Percentiles rank a stretch among this genome's conserved stretches.
These are phyloP conservation scores for Heterodera schachtii DNA, from an alignment of 1,140 invertebrate species.

Conservation along the genomic window DNA sequence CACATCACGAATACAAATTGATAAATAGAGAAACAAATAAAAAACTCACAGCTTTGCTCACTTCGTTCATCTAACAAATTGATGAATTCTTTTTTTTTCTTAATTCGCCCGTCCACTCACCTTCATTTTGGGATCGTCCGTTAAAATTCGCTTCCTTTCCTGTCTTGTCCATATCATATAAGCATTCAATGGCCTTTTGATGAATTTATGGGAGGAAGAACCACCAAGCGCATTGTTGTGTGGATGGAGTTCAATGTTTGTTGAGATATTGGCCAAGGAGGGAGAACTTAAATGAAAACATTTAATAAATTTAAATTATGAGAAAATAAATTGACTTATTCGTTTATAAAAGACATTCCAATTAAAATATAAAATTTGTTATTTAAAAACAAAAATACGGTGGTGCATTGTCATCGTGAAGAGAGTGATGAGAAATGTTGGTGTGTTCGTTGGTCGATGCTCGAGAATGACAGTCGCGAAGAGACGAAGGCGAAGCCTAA, in stretches of 20 bases:
- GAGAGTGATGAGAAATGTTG: conserved; percentile 11
- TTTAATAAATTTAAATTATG: background rate
- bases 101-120: conserved; percentile 48
- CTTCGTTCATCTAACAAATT: conserved; percentile 49
- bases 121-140: conserved; percentile 53
- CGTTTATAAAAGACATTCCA: too few relatives aligned
- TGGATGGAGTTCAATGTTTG: conserved; percentile 54
- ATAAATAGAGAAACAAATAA: background rate
- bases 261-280: conserved; percentile 38
- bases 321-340: background rate
- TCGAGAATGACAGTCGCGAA: conserved; percentile 25
- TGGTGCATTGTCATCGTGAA: conserved; percentile 13
- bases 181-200: conserved; percentile 56
- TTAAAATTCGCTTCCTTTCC: conserved; percentile 68
- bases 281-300: conserved; percentile 30
- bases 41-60: conserved; percentile 43
- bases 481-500: conserved; percentile 26
- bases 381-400: background rate
- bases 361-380: too few relatives aligned
- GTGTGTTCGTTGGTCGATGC: conserved; percentile 27
- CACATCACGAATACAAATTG: conserved; percentile 35
- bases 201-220: conserved; percentile 48
- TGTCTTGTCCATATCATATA: conserved; percentile 66
- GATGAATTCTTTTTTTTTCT: background rate
- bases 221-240: conserved; percentile 43